Percentiles rank a stretch among this genome's conserved stretches.
Conservation (phyloP, 2,888 invertebrate genomes). For the Hemicrepidius hirtus region DNA sequence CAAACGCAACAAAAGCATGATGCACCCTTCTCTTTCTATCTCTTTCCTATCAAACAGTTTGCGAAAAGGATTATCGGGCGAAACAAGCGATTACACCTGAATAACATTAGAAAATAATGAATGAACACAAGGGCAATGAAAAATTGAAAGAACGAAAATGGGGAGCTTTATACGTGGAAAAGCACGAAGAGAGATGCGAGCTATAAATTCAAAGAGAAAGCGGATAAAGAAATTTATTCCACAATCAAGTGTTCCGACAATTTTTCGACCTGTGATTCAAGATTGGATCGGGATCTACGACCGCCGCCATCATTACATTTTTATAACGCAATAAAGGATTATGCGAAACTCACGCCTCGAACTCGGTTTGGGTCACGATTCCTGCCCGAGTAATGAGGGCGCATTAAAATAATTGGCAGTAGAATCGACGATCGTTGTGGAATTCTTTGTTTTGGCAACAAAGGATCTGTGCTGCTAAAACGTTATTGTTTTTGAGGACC, state of each 20-base stretch:
- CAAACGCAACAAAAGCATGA: slow-evolving; percentile 38
- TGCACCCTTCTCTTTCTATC: slow-evolving; percentile 4
- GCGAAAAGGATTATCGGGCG: slow-evolving; percentile 34
- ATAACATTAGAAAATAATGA: slow-evolving; percentile 58
- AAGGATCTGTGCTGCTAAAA: slow-evolving; percentile 36
- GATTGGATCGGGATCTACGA: slow-evolving; percentile 36
- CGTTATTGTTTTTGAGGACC: slow-evolving; percentile 47
- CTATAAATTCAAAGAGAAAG: slow-evolving; percentile 41
- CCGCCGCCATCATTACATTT: slow-evolving; percentile 38
- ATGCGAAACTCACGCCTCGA: slow-evolving; percentile 36
- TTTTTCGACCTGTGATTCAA: slow-evolving; percentile 39
- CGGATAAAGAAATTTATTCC: slow-evolving; percentile 43
- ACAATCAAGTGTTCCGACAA: slow-evolving; percentile 31
- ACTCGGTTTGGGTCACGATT: slow-evolving; percentile 40
- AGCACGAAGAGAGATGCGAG: slow-evolving; percentile 28
- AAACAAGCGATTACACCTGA: slow-evolving; percentile 54
- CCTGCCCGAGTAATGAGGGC: slow-evolving; percentile 47
- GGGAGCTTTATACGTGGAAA: slow-evolving; percentile 5
- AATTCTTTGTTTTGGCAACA: slow-evolving; percentile 48
- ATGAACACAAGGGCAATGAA: slow-evolving; percentile 40
- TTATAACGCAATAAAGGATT: slow-evolving; percentile 47
- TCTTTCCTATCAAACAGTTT: neutral
- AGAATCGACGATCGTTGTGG: slow-evolving; percentile 36
- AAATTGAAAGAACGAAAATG: slow-evolving; percentile 10
- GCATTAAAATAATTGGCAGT: slow-evolving; percentile 52